Base-by-base conservation (phyloP, 2,113 vertebrate species). In the Lophotis ruficrista region DNA sequence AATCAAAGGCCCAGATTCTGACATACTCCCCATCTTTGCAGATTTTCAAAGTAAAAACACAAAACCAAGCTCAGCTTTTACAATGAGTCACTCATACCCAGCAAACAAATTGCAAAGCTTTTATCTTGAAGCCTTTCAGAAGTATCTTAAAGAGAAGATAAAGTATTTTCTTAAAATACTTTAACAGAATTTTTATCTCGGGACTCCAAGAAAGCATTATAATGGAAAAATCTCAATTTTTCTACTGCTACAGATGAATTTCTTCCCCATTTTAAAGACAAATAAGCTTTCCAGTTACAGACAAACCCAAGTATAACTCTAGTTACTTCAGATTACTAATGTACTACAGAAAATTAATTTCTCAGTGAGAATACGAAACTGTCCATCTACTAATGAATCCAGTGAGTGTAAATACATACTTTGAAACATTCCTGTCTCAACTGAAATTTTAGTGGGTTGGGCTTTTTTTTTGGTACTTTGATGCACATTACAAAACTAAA, bases 71-170 rank as follows among this genome's bases (percentile, higher is more conserved):
- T 54, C 33, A 8, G 69, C 31, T 91, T 92, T 92, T 87, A 86
- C 69, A 90, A 33, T 75, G 65, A 92, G 50, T 89, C 77, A 84
- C 50, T 72, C 77, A 61, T 12, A 89, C 31, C 28, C 61, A 84
- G 62, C 31, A n/a, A 86, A 53, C 41, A 89, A 48, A 66, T 93
- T 12, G 10, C 69, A 79, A 56, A 68, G 58, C 82, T 95, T 93
- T 95, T 68, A 95, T 78, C 90, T 71, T 75, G 61, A 87, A 94
- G 64, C 6, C 60, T 94, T 92, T 92, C 47, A 88, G 23, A 87
- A 88, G 7, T 28, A 83, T 66, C 61, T 95, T 71, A 8, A n/a
- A 80, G 48, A 83, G 83, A 51, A 69, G 14, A 41, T 45, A 51
- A 64, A 78, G 23, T 28, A 65, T 62, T 92, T 92, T 78, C 38